Percentiles rank a stretch among this genome's conserved stretches.
Evolutionary conservation across 2,797 vertebrate genomes (phyloP).

Genomic region (Coluber constrictor): DNA sequence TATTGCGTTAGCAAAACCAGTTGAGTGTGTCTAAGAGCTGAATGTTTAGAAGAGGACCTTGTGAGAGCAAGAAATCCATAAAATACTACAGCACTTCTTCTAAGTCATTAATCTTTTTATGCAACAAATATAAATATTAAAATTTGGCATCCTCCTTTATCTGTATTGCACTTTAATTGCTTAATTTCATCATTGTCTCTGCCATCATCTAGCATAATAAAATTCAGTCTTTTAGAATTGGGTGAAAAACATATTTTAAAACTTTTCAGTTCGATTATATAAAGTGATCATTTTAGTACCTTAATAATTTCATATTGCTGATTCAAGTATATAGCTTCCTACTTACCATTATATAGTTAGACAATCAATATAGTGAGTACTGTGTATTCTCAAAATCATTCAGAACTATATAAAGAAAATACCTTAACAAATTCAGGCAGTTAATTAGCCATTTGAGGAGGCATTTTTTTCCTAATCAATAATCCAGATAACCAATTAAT

Average conservation of each 20-base stretch:
- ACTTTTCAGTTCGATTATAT: not conserved
- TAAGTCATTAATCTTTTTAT: not conserved
- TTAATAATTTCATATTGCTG: not conserved
- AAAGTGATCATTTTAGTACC: not conserved
- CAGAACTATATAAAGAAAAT: not conserved
- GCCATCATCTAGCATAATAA: not conserved
- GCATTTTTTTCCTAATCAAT: conserved; percentile 16
- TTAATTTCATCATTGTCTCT: not conserved
- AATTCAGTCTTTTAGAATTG: not conserved
- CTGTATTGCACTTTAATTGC: not conserved
- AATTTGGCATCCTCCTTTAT: not conserved
- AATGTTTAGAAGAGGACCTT: not conserved
- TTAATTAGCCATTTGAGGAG: conserved; percentile 7
- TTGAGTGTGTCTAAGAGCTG: not conserved
- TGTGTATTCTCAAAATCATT: conserved; percentile 5
- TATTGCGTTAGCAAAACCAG: not conserved
- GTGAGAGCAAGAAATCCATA: not conserved
- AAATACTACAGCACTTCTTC: not conserved
- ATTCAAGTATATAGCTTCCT: not conserved
- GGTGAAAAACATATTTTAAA: not conserved
- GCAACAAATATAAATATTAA: not conserved
- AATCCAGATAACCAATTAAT: conserved; percentile 12
- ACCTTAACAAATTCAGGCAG: not conserved
- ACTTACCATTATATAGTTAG: not conserved
- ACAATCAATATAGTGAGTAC: not conserved